These are phyloP conservation scores for Sisyra terminalis DNA, from an alignment of 2,888 invertebrate genomes.

Conservation along the genomic window DNA sequence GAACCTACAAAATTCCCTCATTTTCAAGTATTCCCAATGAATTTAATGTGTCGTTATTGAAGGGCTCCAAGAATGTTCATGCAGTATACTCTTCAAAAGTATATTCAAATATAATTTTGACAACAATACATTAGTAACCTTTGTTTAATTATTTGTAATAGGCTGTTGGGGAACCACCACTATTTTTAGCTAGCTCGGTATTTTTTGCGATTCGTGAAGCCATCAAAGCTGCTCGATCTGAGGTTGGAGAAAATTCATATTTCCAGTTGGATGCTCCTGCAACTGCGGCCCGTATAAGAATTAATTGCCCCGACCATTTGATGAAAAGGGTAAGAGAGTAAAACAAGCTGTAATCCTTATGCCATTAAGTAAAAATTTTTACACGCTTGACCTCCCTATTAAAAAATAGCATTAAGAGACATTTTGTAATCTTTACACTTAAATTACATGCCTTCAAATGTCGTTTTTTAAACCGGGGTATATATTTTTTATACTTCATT, in stretches of 20 bases:
- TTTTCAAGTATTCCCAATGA: slow-evolving; percentile 82
- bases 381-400: too few species aligned
- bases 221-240: slow-evolving; percentile 57
- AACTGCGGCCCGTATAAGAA: slow-evolving; percentile 72
- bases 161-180: slow-evolving; percentile 92
- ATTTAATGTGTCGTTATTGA: slow-evolving; percentile 83
- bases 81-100: slow-evolving; percentile 95
- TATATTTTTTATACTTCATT: too few species aligned
- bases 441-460: too few species aligned
- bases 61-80: slow-evolving; percentile 72
- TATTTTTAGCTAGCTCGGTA: slow-evolving; percentile 74
- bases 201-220: slow-evolving; percentile 87
- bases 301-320: slow-evolving; percentile 76
- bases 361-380: too few species aligned
- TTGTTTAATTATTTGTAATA: slow-evolving; percentile 27
- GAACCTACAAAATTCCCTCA: slow-evolving; percentile 86
- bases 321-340: slow-evolving; percentile 69
- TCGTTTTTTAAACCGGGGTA: too few species aligned
- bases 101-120: slow-evolving; percentile 8
- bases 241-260: slow-evolving; percentile 39
- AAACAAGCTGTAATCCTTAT: too few species aligned
- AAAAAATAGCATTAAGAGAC: too few species aligned
- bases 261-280: slow-evolving; percentile 71
- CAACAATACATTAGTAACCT: neutral
- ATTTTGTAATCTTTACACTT: too few species aligned